A percentile compares a stretch with the other conserved stretches of the same genome.
These are phyloP conservation scores for Drosophila vallismaia DNA, from an alignment of 2,888 invertebrate species.

Conservation along the genomic window DNA sequence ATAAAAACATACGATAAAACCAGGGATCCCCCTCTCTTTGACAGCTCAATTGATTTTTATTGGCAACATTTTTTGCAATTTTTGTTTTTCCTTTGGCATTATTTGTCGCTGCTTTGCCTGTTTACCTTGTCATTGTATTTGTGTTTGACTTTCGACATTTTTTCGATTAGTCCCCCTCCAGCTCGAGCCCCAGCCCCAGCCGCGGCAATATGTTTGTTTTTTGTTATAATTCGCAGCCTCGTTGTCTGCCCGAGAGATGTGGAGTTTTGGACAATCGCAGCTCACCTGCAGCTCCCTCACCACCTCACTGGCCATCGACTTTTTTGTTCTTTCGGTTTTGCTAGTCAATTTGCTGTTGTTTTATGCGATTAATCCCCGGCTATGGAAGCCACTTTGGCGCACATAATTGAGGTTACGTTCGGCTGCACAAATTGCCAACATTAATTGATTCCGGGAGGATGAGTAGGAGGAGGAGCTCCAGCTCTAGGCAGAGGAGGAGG, in stretches of 20 bases:
- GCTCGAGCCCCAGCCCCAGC: neutral
- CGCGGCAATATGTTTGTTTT: slow-evolving; percentile 59
- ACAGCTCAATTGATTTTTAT: slow-evolving; percentile 36
- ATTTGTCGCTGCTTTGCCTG: slow-evolving; percentile 35
- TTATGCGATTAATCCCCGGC: slow-evolving; percentile 71
- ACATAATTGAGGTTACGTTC: slow-evolving; percentile 79
- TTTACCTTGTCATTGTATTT: slow-evolving; percentile 64
- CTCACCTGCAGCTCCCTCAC: slow-evolving; percentile 16
- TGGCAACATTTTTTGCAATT: slow-evolving; percentile 34
- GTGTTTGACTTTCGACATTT: slow-evolving; percentile 70
- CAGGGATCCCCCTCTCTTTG: slow-evolving; percentile 11
- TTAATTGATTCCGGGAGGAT: slow-evolving; percentile 72
- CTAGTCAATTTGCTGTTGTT: slow-evolving; percentile 63
- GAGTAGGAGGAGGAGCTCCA: slow-evolving; percentile 1
- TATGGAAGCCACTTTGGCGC: slow-evolving; percentile 68
- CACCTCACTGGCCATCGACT: neutral
- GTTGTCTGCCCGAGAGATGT: slow-evolving; percentile 47
- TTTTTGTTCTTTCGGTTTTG: slow-evolving; percentile 44
- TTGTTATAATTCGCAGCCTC: slow-evolving; percentile 67
- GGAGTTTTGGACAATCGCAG: slow-evolving; percentile 41
- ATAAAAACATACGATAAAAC: slow-evolving; percentile 12
- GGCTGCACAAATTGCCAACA: slow-evolving; percentile 76
- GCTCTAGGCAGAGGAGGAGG: no score
- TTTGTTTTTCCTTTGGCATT: slow-evolving; percentile 21
- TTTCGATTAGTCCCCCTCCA: slow-evolving; percentile 60